Evolutionary conservation across 2,797 vertebrate genomes (phyloP).

Genomic region (Spheniscus humboldti): DNA sequence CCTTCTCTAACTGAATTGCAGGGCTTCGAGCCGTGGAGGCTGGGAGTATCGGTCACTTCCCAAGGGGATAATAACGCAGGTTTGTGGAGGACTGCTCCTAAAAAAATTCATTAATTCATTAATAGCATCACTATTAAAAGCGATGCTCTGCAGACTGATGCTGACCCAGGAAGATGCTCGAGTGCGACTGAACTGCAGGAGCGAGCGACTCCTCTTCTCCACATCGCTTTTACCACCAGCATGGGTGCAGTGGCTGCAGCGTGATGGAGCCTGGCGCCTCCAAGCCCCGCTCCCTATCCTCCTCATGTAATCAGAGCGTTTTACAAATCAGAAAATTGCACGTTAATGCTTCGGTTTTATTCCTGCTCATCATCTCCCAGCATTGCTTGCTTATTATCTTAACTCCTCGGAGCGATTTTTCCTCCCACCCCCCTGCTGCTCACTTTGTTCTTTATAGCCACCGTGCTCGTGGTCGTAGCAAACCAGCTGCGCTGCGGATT

Average conservation of each 20-base stretch:
- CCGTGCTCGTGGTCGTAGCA: neutral
- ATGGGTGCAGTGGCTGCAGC: neutral
- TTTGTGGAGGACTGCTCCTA: neutral
- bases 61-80: neutral
- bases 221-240: accelerated
- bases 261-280: neutral
- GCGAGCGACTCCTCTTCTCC: neutral
- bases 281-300: accelerated
- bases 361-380: neutral
- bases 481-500: neutral
- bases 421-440: neutral
- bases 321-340: neutral
- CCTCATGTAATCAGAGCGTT: neutral
- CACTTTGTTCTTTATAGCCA: neutral
- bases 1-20: neutral
- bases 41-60: neutral
- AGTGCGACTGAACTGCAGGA: accelerated
- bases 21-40: neutral
- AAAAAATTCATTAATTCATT: no score
- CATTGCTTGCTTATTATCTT: neutral
- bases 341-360: neutral
- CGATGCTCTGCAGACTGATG: neutral
- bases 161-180: neutral
- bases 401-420: neutral
- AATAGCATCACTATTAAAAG: neutral